These are phyloP conservation scores for Dilophus febrilis DNA, from an alignment of 2,888 invertebrate species.

Conservation along the genomic window DNA sequence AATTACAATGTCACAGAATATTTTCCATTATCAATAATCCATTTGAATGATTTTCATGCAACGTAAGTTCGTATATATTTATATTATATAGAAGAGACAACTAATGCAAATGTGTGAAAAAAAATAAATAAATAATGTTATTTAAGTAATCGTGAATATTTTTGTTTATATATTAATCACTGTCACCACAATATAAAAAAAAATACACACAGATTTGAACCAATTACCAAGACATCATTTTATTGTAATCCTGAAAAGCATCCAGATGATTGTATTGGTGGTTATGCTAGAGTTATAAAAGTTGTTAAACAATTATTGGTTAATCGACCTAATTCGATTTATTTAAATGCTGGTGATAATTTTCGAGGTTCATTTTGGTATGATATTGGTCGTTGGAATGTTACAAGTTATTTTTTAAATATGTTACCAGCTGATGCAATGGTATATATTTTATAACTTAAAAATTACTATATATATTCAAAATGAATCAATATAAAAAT, in stretches of 20 bases:
- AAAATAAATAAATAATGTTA: too few species aligned
- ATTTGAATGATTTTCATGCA: slow-evolving; percentile 28
- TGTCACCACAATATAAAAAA: too few species aligned
- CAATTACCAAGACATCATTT: slow-evolving; percentile 31
- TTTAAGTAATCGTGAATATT: too few species aligned
- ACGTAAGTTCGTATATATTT: slow-evolving; percentile 15
- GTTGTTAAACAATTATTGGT: slow-evolving; percentile 32
- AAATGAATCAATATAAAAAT: slow-evolving; percentile 19
- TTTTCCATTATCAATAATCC: slow-evolving; percentile 26
- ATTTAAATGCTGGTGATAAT: slow-evolving; percentile 69
- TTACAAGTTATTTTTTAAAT: slow-evolving; percentile 59
- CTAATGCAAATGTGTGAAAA: too few species aligned
- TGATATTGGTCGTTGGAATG: slow-evolving; percentile 50
- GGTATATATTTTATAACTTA: slow-evolving; percentile 31
- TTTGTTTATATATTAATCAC: too few species aligned
- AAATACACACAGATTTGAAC: too few species aligned
- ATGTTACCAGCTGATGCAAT: slow-evolving; percentile 57
- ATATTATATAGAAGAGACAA: too few species aligned
- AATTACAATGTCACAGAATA: too few species aligned
- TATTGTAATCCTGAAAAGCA: slow-evolving; percentile 26
- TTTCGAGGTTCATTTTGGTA: slow-evolving; percentile 77
- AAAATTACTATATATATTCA: too few species aligned
- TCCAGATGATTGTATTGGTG: slow-evolving; percentile 41
- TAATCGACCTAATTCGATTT: slow-evolving; percentile 37
- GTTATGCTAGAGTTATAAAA: slow-evolving; percentile 46